These are phyloP conservation scores for Heloderma charlesbogerti DNA, from an alignment of 2,113 vertebrate species.

Conservation along the genomic window DNA sequence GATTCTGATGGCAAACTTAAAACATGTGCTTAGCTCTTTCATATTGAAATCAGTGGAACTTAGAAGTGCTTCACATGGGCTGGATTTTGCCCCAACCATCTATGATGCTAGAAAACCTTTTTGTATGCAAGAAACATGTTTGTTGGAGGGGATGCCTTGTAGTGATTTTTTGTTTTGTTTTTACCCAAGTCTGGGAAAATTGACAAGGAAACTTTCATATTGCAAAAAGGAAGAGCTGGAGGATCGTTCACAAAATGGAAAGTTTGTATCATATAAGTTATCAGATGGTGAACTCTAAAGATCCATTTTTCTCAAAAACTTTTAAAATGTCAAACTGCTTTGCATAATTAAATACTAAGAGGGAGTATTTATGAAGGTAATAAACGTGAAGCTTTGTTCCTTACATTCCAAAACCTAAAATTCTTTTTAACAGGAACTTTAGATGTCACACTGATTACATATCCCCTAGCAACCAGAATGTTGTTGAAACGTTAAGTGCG, in stretches of 20 bases:
- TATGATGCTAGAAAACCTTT: background rate
- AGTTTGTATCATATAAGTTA: constrained; percentile 22
- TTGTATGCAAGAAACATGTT: background rate
- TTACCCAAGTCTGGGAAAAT: constrained; percentile 50
- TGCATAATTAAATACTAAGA: constrained; percentile 42
- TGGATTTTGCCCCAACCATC: background rate
- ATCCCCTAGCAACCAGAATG: constrained; percentile 72
- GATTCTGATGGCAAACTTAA: background rate
- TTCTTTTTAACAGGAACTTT: constrained; percentile 57
- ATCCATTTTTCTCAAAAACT: constrained; percentile 52
- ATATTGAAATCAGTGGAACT: background rate
- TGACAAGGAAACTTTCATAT: constrained; percentile 64
- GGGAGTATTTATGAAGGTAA: constrained; percentile 51
- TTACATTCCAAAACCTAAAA: constrained; percentile 38
- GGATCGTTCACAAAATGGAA: constrained; percentile 54
- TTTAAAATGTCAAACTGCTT: constrained; percentile 58
- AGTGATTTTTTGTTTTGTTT: too few relatives aligned
- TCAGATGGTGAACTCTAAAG: constrained; percentile 31
- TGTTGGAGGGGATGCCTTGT: background rate
- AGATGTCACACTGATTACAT: constrained; percentile 58
- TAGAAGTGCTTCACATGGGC: background rate
- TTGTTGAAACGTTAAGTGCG: constrained; percentile 56
- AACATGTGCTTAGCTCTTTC: background rate
- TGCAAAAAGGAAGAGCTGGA: constrained; percentile 31
- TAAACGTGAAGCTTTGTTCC: constrained; percentile 34